phyloP scores from a whole-genome alignment of 1,140 invertebrate genomes.

The Antheraea pernyi region DNA sequence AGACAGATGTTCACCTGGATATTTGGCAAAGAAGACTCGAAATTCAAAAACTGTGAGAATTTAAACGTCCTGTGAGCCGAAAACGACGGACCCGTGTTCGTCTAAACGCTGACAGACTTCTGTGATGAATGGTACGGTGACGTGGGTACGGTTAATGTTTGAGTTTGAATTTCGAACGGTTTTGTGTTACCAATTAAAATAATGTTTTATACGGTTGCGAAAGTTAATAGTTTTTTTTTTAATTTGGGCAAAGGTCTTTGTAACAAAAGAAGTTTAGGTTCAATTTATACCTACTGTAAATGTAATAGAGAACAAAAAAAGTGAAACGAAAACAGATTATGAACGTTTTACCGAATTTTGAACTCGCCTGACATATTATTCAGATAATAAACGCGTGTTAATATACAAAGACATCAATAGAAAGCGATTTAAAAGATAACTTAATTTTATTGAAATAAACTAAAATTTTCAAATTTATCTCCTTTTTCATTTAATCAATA shows the following conservation, averaged over 20 bases:
- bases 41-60: slow-evolving; percentile 95
- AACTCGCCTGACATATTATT: no score
- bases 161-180: background rate
- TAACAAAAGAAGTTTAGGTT: background rate
- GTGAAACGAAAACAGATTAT: no score
- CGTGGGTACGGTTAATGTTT: background rate
- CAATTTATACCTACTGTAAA: no score
- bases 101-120: slow-evolving; percentile 33
- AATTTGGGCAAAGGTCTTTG: background rate
- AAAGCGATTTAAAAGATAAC: no score
- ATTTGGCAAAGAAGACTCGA: slow-evolving; percentile 92
- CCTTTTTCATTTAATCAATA: background rate
- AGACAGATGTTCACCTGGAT: slow-evolving; percentile 94
- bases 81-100: slow-evolving; percentile 69
- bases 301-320: no score
- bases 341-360: no score
- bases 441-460: no score
- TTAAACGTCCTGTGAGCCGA: slow-evolving; percentile 87
- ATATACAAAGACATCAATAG: no score
- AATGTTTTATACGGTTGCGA: background rate
- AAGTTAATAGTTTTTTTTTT: background rate
- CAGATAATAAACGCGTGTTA: no score
- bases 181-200: slow-evolving; percentile 8
- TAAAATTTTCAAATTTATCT: no score
- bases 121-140: slow-evolving; percentile 8